Base-by-base conservation (phyloP, 2,113 vertebrate species). In the Eurypyga helias region DNA sequence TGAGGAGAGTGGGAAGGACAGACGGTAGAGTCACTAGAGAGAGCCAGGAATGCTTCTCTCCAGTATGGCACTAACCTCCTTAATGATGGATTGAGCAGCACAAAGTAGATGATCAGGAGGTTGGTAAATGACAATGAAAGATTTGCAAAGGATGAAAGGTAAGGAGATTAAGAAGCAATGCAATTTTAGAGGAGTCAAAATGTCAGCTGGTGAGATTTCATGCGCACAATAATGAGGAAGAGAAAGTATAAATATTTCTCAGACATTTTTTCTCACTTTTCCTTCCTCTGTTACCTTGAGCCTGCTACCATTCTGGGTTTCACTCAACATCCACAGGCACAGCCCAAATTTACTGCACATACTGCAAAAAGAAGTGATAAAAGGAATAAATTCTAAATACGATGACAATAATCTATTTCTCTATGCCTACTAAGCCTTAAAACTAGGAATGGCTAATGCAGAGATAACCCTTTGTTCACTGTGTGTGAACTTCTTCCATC, bases 101-200 rank as follows among this genome's bases (percentile, higher is more conserved):
- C 25, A 83, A 51, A 80, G 28, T 23, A 82, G 83, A 69, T 38
- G 31, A 75, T 89, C 21, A 17, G 55, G 94, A 89, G 31, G 15
- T 29, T 80, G 43, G 75, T 61, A 94, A 84, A 71, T 75, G 48
- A 69, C 72, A 93, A 52, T 55, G 64, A 86, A 94, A 93, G 60
- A 83, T 89, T 93, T 58, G 75, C 66, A 80, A 58, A 91, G 33
- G 48, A 95, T 77, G 43, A 97, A 94, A 95, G 62, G 34, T 73
- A 84, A 89, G 58, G 43, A 87, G 67, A 95, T 97, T 89, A 96
- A 94, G 96, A 96, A 89, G 82, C 41, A 93, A 57, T 80, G 52
- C 24, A 66, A 70, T 94, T 91, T 96, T 87, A 77, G 48, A 89
- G 41, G 71, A 95, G 80, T 76, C 60, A 64, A 21, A 73, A 89